These are phyloP conservation scores for Oenanthe melanoleuca DNA, from an alignment of 2,113 vertebrate species.

Conservation along the genomic window DNA sequence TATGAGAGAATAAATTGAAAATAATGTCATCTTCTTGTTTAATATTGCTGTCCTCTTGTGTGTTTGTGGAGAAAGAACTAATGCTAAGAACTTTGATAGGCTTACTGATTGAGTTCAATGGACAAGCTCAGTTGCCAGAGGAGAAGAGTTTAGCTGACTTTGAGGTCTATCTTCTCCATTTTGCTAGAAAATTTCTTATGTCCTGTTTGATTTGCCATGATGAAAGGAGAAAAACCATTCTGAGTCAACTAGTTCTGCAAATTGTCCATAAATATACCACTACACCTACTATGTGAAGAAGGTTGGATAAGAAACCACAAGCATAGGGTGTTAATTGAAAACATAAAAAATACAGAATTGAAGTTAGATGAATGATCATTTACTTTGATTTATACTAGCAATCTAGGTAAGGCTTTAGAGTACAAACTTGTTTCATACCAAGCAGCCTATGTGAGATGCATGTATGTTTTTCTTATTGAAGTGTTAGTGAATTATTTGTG, in stretches of 20 bases:
- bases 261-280: not conserved
- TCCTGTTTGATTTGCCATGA: not conserved
- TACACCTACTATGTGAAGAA: not conserved
- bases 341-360: not conserved
- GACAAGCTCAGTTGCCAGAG: not conserved
- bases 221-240: not conserved
- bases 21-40: not conserved
- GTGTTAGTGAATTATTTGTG: not conserved
- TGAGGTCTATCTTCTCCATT: not conserved
- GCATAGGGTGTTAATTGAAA: not conserved
- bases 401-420: not conserved
- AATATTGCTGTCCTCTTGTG: not conserved
- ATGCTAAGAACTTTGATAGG: not conserved
- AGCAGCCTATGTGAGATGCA: not conserved
- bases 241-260: not conserved
- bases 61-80: not conserved
- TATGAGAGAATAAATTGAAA: not conserved
- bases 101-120: not conserved
- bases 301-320: not conserved
- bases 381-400: not conserved
- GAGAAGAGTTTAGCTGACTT: not conserved
- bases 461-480: not conserved
- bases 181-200: not conserved
- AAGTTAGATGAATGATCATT: not conserved
- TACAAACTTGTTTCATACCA: not conserved